These are phyloP conservation scores for Esox niger DNA, from an alignment of 2,113 vertebrate genomes.

Conservation along the genomic window DNA sequence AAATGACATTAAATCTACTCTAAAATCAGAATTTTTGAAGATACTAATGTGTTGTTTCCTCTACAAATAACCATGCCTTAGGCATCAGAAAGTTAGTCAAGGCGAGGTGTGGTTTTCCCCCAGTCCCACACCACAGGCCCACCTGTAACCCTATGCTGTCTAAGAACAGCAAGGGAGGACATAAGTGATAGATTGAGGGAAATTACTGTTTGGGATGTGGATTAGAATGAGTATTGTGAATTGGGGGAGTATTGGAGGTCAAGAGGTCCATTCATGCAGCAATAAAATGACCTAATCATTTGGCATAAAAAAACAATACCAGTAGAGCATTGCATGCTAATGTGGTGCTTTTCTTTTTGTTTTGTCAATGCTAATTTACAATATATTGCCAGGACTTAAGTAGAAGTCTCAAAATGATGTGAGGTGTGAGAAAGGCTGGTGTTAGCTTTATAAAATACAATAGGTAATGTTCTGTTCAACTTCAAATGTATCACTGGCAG, in stretches of 20 bases:
- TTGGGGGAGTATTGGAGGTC: background rate
- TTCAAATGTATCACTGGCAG: too few relatives aligned
- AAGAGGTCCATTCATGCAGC: slow-evolving; percentile 3
- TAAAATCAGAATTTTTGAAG: too few relatives aligned
- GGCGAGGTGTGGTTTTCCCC: slow-evolving; percentile 73
- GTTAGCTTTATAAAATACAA: too few relatives aligned
- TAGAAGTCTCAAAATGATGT: background rate
- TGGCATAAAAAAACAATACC: slow-evolving; percentile 3
- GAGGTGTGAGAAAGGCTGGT: background rate
- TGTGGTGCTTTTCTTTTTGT: background rate
- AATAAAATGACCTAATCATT: background rate
- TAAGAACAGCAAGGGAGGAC: slow-evolving; percentile 31
- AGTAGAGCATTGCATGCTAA: background rate
- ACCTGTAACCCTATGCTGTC: slow-evolving; percentile 45
- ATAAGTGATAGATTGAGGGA: slow-evolving; percentile 33
- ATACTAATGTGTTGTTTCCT: slow-evolving; percentile 8
- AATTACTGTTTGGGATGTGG: slow-evolving; percentile 33
- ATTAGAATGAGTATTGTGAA: slow-evolving; percentile 22
- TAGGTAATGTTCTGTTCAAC: too few relatives aligned
- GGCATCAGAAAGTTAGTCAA: slow-evolving; percentile 75
- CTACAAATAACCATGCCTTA: slow-evolving; percentile 70
- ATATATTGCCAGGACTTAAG: slow-evolving; percentile 28
- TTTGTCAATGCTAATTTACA: slow-evolving; percentile 26
- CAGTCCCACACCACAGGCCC: slow-evolving; percentile 43
- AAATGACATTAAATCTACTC: too few relatives aligned